A percentile compares a stretch with the other conserved stretches of the same genome.
phyloP scores from a whole-genome alignment of 2,113 vertebrate species.

The Eurypyga helias region DNA sequence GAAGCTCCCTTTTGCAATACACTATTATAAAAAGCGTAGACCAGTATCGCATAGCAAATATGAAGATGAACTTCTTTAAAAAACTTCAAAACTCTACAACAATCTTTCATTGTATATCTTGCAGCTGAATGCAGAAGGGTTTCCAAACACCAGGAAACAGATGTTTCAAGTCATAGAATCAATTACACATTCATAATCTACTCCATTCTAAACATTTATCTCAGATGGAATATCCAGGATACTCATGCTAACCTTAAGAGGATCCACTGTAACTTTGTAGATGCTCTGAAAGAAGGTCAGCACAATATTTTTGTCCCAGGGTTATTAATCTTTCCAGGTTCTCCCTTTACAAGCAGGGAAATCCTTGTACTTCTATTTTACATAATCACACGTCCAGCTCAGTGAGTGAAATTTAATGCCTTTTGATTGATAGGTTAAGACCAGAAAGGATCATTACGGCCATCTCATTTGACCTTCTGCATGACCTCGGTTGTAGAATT shows the following conservation, averaged over 20 bases:
- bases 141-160: neutral
- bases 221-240: neutral
- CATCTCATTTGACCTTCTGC: constrained; percentile 7
- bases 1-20: neutral
- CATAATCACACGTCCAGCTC: constrained; percentile 22
- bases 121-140: neutral
- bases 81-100: neutral
- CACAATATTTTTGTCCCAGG: neutral
- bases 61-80: neutral
- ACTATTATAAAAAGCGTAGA: neutral
- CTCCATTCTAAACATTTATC: neutral
- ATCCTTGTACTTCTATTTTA: constrained; percentile 8
- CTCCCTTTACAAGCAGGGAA: neutral
- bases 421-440: constrained; percentile 34
- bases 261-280: neutral
- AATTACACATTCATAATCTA: neutral
- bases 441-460: neutral
- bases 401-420: constrained; percentile 40
- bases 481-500: neutral
- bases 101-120: neutral
- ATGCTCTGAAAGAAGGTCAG: neutral
- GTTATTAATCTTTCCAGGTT: neutral
- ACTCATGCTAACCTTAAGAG: neutral
- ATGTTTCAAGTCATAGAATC: neutral
- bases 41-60: neutral